A percentile compares a stretch with the other conserved stretches of the same genome.
phyloP scores from a whole-genome alignment of 2,113 vertebrate genomes.

The Pipra filicauda region DNA sequence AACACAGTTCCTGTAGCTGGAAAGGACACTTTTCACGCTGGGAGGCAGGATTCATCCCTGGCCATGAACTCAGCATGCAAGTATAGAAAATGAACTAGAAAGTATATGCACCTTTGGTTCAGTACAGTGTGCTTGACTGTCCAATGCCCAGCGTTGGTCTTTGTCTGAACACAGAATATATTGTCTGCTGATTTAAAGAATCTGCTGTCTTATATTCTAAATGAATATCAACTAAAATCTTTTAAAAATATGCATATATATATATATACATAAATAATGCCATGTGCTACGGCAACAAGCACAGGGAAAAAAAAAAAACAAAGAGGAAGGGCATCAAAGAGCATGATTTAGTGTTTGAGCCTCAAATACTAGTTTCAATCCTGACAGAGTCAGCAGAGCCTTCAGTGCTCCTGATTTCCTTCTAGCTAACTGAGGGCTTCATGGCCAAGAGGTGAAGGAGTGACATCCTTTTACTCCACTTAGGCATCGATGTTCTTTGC shows the following conservation, averaged over 20 bases:
- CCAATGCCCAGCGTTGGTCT: not conserved
- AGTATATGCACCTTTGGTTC: not conserved
- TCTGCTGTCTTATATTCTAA: not conserved
- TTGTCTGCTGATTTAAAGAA: not conserved
- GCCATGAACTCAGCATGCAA: not conserved
- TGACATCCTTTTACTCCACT: not conserved
- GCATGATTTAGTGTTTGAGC: not conserved
- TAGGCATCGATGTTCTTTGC: not conserved
- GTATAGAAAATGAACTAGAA: not conserved
- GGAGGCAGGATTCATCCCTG: not conserved
- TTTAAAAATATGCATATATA: not conserved
- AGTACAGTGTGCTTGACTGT: rapidly evolving
- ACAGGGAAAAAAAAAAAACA: not conserved
- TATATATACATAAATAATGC: not conserved
- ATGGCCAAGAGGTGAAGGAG: not conserved
- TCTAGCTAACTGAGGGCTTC: not conserved
- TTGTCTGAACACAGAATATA: not conserved
- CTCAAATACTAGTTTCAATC: not conserved
- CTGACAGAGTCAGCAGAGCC: not conserved
- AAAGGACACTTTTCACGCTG: not conserved
- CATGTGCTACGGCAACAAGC: not conserved
- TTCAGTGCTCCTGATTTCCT: not conserved
- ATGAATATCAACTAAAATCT: not conserved
- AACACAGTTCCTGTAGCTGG: not conserved
- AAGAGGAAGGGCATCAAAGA: not conserved